phyloP scores from a whole-genome alignment of 2,797 vertebrate species.

The Otolemur crassicaudatus region DNA sequence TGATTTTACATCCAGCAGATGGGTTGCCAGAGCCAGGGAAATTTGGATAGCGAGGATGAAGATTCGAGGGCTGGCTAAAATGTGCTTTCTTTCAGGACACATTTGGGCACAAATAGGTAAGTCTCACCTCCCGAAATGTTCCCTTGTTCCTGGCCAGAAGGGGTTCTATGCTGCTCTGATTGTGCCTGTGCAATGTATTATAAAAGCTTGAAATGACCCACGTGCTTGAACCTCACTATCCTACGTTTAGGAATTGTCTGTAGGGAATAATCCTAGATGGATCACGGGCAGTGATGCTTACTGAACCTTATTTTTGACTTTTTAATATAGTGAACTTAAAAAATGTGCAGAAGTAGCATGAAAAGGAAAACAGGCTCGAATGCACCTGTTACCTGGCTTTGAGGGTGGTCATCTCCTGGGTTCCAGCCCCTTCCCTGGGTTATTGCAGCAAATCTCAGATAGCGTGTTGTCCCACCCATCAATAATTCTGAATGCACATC shows the following conservation, averaged over 20 bases:
- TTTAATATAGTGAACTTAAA: not conserved
- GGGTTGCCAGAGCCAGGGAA: not conserved
- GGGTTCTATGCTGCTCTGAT: rapidly evolving
- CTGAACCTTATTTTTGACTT: not conserved
- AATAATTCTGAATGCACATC: not conserved
- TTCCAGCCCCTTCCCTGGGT: not conserved
- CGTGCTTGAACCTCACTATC: not conserved
- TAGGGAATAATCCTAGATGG: not conserved
- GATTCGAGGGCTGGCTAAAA: not conserved
- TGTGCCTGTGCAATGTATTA: not conserved
- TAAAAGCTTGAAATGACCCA: not conserved
- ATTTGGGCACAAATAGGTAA: no score
- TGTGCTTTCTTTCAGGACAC: not conserved
- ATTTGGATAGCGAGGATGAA: not conserved
- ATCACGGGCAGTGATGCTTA: not conserved
- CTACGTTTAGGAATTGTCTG: not conserved
- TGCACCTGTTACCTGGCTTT: not conserved
- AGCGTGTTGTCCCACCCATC: not conserved
- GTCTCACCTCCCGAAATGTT: not conserved
- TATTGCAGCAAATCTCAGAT: not conserved
- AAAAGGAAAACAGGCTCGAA: not conserved
- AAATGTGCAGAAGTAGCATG: not conserved
- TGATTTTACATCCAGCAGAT: not conserved
- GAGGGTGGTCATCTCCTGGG: not conserved
- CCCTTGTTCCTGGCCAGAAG: not conserved